Base-by-base conservation (phyloP, 2,113 vertebrate species). In the Seriola rivoliana region DNA sequence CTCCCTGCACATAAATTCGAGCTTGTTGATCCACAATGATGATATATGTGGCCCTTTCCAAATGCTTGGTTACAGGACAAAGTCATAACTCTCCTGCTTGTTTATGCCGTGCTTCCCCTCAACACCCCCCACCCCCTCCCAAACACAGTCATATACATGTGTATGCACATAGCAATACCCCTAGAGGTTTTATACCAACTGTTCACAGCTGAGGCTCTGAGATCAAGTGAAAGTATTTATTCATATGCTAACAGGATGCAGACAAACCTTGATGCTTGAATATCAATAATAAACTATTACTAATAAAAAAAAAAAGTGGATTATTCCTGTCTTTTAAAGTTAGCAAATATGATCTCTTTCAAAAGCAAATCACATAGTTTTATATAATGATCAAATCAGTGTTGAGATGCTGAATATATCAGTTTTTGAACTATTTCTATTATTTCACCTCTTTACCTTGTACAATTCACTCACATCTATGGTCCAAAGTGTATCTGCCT, bases 21-120 rank as follows among this genome's bases (percentile, higher is more conserved):
- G 91, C 82, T 78, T 82, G 85, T 92, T 91, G 90, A 93, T 92
- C 76, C 80, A 17, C 80, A 38, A 23, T 70, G 84, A 87, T 93
- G 92, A 94, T 92, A 58, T 86, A 92, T 91, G 84, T 46, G 11
- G 48, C 52, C 71, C 70, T 25, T 44, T 74, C 82, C 59, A 76
- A 83, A 80, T 4, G 12, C 78, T 58, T 8, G 60, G 73, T 73
- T 84, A 88, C 74, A 67, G 85, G 80, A 87, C 87, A 75, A 46
- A 72, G 81, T 85, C 80, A 79, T 91, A 91, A 93, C 73, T 93
- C 90, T 86, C 42, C 12, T 12, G 71, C 78, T 88, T 79, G 81
- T 91, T 93, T 87, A 54, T 57, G 46, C 54, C 71, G 71, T 3
- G 4, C 23, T 60, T 58, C 59, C 44, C 5, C 17, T 54, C 42